These are phyloP conservation scores for Megaceryle torquata DNA, from an alignment of 2,113 vertebrate species.

Conservation along the genomic window DNA sequence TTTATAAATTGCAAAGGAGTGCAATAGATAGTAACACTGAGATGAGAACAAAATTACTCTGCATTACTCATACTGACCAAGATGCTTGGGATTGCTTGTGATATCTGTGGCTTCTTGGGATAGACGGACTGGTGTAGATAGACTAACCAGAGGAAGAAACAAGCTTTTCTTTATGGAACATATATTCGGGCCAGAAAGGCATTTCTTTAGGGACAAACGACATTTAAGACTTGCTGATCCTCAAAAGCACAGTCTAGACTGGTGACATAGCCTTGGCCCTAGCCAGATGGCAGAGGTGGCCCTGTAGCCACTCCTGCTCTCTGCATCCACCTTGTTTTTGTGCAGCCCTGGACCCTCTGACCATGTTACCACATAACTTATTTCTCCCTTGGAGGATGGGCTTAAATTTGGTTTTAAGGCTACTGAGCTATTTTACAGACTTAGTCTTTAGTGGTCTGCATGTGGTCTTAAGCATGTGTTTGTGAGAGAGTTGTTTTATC, in stretches of 20 bases:
- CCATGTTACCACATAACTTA: neutral
- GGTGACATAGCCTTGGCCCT: neutral
- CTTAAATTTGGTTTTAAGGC: neutral
- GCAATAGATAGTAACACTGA: neutral
- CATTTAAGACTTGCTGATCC: neutral
- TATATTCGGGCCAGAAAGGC: neutral
- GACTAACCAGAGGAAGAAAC: neutral
- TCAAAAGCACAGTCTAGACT: neutral
- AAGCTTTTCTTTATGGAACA: neutral
- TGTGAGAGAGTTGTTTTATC: neutral
- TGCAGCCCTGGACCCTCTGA: neutral
- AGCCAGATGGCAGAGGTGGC: neutral
- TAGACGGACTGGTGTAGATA: accelerated
- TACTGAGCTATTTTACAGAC: neutral
- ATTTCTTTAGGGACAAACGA: neutral
- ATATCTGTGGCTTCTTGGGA: neutral
- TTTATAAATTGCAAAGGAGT: neutral
- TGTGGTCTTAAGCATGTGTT: accelerated
- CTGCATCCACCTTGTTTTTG: no score
- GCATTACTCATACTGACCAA: neutral
- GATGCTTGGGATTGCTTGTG: neutral
- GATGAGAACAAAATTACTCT: neutral
- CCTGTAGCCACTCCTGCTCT: neutral
- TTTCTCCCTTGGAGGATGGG: neutral
- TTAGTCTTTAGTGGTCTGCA: neutral